phyloP scores from a whole-genome alignment of 64 coral and sea anemone genomes.

The Pachyseris speciosa region DNA sequence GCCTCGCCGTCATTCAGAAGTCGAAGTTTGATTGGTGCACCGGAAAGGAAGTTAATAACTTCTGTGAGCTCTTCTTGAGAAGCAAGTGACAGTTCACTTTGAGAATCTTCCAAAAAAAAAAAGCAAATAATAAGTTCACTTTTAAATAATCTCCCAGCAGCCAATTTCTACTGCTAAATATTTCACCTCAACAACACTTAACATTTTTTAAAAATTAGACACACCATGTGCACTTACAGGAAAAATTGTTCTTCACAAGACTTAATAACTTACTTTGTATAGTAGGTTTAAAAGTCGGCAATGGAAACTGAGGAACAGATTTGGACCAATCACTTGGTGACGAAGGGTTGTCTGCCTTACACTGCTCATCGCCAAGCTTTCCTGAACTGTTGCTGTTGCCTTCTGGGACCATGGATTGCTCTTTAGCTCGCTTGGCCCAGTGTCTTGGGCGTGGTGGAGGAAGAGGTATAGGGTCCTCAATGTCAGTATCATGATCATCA shows the following conservation, averaged over 20 bases:
- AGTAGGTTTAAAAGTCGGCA: slow-evolving; percentile 63
- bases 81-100: slow-evolving; percentile 94
- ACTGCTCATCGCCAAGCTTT: not conserved
- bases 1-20: slow-evolving; percentile 55
- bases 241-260: too few species aligned
- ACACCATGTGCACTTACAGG: too few species aligned
- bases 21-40: slow-evolving; percentile 66
- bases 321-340: slow-evolving; percentile 56
- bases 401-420: slow-evolving; percentile 60
- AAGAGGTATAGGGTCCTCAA: slow-evolving; percentile 79
- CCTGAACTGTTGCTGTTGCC: not conserved
- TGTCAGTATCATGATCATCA: slow-evolving; percentile 75
- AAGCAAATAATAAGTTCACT: not conserved
- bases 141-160: slow-evolving; percentile 8
- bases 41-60: slow-evolving; percentile 97
- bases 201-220: too few species aligned
- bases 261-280: slow-evolving; percentile 46
- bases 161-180: not conserved
- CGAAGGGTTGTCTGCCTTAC: not conserved
- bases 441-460: slow-evolving; percentile 96
- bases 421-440: slow-evolving; percentile 83
- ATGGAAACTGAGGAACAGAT: slow-evolving; percentile 70
- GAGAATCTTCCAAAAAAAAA: slow-evolving; percentile 55
- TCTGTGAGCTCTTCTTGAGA: slow-evolving; percentile 96
- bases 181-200: not conserved